These are phyloP conservation scores for Bostrychus sinensis DNA, from an alignment of 2,113 vertebrate genomes.

Conservation along the genomic window DNA sequence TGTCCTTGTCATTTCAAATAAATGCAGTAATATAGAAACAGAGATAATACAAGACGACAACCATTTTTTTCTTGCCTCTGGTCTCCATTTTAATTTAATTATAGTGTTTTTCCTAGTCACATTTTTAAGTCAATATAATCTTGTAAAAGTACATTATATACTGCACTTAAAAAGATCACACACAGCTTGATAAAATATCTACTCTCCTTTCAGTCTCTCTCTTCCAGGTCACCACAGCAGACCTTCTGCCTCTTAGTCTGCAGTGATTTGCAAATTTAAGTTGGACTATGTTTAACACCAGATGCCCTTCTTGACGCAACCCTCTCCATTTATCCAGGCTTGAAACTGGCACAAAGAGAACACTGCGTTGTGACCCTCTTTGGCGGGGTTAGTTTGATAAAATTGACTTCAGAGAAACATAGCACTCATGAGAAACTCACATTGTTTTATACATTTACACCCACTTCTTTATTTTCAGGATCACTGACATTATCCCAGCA, in stretches of 20 bases:
- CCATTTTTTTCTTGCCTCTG: not conserved
- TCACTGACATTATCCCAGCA: constrained; percentile 41
- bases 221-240: too few relatives aligned
- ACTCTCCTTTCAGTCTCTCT: too few relatives aligned
- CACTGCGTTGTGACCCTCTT: not conserved
- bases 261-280: too few relatives aligned
- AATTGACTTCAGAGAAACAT: not conserved
- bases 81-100: constrained; percentile 2
- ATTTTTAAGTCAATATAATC: too few relatives aligned
- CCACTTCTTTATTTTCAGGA: constrained; percentile 54
- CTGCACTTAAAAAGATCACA: not conserved
- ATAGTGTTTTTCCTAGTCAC: not conserved
- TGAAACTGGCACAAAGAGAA: too few relatives aligned
- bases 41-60: not conserved
- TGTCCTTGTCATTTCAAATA: constrained; percentile 9
- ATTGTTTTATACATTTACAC: constrained; percentile 12
- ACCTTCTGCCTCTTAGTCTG: too few relatives aligned
- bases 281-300: too few relatives aligned
- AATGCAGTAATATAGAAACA: not conserved
- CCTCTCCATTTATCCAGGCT: too few relatives aligned
- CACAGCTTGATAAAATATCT: too few relatives aligned
- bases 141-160: not conserved
- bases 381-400: not conserved
- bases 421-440: not conserved
- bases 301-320: too few relatives aligned